These are phyloP conservation scores for Pyrrhura leucotis DNA, from an alignment of 2,797 vertebrate genomes.

Conservation along the genomic window DNA sequence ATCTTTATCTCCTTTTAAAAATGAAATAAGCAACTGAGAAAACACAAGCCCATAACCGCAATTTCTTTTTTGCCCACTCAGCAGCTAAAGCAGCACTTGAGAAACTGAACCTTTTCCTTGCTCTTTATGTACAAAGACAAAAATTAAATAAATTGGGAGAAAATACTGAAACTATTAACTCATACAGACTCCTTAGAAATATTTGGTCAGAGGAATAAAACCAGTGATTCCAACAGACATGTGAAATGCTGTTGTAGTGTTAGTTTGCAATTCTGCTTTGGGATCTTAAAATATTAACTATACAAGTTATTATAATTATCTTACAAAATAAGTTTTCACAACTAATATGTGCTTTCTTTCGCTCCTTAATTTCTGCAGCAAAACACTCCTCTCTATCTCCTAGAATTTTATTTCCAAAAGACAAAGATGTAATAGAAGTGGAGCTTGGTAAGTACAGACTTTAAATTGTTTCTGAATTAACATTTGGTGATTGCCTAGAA, in stretches of 20 bases:
- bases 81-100: background rate
- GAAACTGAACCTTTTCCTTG: background rate
- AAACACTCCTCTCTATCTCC: background rate
- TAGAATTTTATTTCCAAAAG: slow-evolving; percentile 51
- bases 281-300: background rate
- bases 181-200: background rate
- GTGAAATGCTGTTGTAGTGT: background rate
- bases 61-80: background rate
- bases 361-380: background rate
- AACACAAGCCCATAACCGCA: background rate
- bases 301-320: background rate
- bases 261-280: background rate
- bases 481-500: background rate
- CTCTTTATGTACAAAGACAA: background rate
- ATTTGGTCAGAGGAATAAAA: background rate
- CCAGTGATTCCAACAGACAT: background rate
- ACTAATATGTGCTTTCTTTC: background rate
- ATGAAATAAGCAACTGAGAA: background rate
- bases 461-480: background rate
- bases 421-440: slow-evolving; percentile 19
- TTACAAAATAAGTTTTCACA: background rate
- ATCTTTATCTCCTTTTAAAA: background rate
- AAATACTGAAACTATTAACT: background rate
- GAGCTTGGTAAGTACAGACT: slow-evolving; percentile 49
- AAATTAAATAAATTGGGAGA: background rate